phyloP scores from a whole-genome alignment of 2,113 vertebrate species.

The Takifugu bimaculatus region DNA sequence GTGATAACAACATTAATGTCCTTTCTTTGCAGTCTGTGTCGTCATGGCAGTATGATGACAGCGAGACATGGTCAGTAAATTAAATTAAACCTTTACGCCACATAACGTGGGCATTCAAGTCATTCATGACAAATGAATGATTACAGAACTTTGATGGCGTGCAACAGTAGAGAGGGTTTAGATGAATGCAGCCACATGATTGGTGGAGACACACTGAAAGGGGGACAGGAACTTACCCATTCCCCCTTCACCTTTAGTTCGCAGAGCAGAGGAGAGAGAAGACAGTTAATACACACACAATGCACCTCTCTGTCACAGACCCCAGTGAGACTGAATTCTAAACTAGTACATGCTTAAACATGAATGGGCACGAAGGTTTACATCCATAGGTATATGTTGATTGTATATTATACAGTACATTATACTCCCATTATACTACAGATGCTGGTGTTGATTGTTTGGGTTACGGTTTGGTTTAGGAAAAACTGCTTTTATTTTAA shows the following conservation, averaged over 20 bases:
- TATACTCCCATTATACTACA: too few species aligned
- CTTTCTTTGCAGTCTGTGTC: too few species aligned
- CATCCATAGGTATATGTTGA: too few species aligned
- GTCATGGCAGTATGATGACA: too few species aligned
- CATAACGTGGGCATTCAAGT: constrained; percentile 1
- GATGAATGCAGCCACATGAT: constrained; percentile 37
- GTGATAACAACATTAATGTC: too few species aligned
- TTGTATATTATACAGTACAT: too few species aligned
- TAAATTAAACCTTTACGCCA: too few species aligned
- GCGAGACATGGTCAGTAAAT: too few species aligned
- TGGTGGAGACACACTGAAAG: constrained; percentile 49
- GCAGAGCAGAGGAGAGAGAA: constrained; percentile 82
- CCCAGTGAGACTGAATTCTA: background rate
- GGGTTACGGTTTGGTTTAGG: too few species aligned
- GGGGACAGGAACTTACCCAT: constrained; percentile 82
- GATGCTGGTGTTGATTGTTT: too few species aligned
- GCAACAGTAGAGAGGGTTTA: constrained; percentile 20
- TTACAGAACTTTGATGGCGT: constrained; percentile 14
- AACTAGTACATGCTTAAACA: background rate
- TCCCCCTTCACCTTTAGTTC: constrained; percentile 91
- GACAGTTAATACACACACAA: constrained; percentile 57
- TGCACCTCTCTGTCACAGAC: background rate
- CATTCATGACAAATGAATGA: constrained; percentile 44
- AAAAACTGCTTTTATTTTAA: too few species aligned
- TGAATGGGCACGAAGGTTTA: too few species aligned